phyloP scores from a whole-genome alignment of 2,797 vertebrate genomes.

The Harpagifer antarcticus region DNA sequence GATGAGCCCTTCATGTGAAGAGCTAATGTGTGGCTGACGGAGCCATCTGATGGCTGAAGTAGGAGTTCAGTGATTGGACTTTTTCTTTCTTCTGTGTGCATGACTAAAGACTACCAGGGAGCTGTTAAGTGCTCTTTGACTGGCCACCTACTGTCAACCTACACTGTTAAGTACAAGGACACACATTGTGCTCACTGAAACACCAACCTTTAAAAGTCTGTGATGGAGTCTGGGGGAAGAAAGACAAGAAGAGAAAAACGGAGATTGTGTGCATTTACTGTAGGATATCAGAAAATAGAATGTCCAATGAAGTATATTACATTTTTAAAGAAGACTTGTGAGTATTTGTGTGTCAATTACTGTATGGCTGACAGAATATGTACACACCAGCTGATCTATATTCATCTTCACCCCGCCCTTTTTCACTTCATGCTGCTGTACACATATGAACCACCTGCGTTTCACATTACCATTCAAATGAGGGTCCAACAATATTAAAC shows the following conservation, averaged over 20 bases:
- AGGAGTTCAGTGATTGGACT: slow-evolving; percentile 57
- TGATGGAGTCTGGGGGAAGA: neutral
- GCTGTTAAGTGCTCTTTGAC: slow-evolving; percentile 56
- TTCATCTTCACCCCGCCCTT: too few relatives aligned
- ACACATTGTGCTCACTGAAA: slow-evolving; percentile 2
- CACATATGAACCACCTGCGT: too few relatives aligned
- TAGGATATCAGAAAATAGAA: neutral
- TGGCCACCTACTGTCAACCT: slow-evolving; percentile 41
- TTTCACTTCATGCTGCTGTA: too few relatives aligned
- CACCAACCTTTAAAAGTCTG: neutral
- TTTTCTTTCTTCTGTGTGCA: slow-evolving; percentile 6
- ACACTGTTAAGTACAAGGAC: slow-evolving; percentile 19
- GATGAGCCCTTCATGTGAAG: slow-evolving; percentile 55
- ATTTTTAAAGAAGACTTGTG: neutral
- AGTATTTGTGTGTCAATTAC: too few relatives aligned
- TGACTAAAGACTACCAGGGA: slow-evolving; percentile 54
- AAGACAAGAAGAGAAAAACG: too few relatives aligned
- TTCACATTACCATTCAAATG: too few relatives aligned
- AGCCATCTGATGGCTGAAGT: slow-evolving; percentile 37
- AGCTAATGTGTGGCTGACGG: slow-evolving; percentile 35
- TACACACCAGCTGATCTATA: too few relatives aligned
- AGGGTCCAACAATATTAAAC: too few relatives aligned
- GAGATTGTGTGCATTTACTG: neutral
- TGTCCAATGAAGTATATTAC: too few relatives aligned
- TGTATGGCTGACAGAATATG: too few relatives aligned